A percentile compares a stretch with the other conserved stretches of the same genome.
Evolutionary conservation across 2,113 vertebrate genomes (phyloP).

Genomic region (Scalopus aquaticus): DNA sequence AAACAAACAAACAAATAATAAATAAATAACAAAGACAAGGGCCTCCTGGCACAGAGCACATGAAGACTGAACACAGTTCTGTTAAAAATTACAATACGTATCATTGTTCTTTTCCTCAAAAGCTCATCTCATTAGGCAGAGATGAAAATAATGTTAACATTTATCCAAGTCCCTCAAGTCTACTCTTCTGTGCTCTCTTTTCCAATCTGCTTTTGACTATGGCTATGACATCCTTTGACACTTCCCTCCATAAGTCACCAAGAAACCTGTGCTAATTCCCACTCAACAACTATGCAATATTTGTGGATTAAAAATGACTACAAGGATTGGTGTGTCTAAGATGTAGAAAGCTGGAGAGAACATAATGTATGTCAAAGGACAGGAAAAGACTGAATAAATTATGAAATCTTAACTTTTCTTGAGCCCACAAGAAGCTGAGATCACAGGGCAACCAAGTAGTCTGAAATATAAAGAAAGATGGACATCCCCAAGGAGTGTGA

Average conservation of each 20-base stretch:
- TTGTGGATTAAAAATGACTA: background rate
- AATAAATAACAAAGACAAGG: background rate
- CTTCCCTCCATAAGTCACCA: background rate
- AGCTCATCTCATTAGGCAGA: background rate
- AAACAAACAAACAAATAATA: too few relatives aligned
- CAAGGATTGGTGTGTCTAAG: too few relatives aligned
- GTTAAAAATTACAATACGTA: background rate
- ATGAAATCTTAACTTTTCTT: background rate
- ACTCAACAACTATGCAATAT: background rate
- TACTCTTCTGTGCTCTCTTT: background rate
- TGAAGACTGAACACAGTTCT: background rate
- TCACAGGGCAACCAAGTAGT: too few relatives aligned
- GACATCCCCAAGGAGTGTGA: background rate
- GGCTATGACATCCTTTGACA: rapidly evolving
- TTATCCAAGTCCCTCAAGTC: background rate
- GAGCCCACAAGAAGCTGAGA: background rate
- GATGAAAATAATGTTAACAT: background rate
- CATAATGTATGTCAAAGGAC: background rate
- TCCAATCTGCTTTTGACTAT: too few relatives aligned
- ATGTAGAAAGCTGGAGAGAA: background rate
- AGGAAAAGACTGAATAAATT: background rate
- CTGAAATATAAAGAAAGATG: background rate
- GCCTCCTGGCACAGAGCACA: background rate
- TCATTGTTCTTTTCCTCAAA: background rate
- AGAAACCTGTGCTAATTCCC: background rate